Base-by-base conservation (phyloP, 2,113 vertebrate species). In the Vidua macroura region DNA sequence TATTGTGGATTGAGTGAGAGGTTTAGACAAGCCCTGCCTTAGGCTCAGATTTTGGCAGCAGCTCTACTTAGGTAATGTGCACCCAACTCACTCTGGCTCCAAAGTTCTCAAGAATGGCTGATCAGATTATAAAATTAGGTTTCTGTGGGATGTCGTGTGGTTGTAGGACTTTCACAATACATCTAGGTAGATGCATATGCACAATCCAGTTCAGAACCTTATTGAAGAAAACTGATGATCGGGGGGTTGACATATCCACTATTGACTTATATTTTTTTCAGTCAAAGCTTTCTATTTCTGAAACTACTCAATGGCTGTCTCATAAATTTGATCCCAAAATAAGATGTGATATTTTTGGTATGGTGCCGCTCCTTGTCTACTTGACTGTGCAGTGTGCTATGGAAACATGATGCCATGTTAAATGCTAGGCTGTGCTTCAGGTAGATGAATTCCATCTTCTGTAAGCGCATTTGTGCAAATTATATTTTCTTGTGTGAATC, bases 21-120 rank as follows among this genome's bases (percentile, higher is more conserved):
- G 13, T 51, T 67, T 51, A 51, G 62, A 35, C 31, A 76, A 76
- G 17, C 16, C 35, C 30, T 35, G 13, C 10, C 25, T 51, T 43
- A 43, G 15, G 35, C 35, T 19, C 44, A 25, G 7, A 43, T 43
- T 59, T 43, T 58, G 30, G 16, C 20, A 35, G 72, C 25, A 85
- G 35, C 35, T 51, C 35, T 43, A 0, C 21, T 25, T 35, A 35
- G 37, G 44, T 30, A 15, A 43, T 7, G 2, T 66, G 30, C 13
- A 11, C 25, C 31, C 30, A 67, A 30, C 35, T 58, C 0, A 0
- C 31, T 67, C 70, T 67, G 52, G 20, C 20, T 51, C 0, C 0
- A 44, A 58, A 21, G 13, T 51, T 67, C 35, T 58, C 17, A 31
- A 66, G 30, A 49, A 58, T 16, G 10, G 19, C 16, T 4, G n/a